Base-by-base conservation (phyloP, 2,113 vertebrate genomes). In the Turnix velox region DNA sequence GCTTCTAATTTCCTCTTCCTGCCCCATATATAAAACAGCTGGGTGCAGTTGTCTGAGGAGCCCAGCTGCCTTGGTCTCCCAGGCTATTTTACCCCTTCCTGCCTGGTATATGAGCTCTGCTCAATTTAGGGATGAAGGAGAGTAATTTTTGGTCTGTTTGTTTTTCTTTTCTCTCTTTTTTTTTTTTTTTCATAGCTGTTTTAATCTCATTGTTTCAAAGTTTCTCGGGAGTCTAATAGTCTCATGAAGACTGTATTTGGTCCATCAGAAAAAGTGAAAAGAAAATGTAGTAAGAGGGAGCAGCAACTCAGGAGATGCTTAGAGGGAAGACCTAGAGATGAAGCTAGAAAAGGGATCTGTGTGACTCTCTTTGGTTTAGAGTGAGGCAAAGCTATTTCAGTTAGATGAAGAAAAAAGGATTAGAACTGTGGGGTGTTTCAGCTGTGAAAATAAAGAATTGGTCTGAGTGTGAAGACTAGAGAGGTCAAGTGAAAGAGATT, bases 1-100 rank as follows among this genome's bases (percentile, higher is more conserved):
- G 18, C 73, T 94, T 88, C 93, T 92, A 92, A 96, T 93, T 96
- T 94, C 96, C 90, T 86, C 73, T 96, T 96, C 95, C 92, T 96
- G 93, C 63, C 83, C 86, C 90, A 90, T 95, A 96, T 88, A 92
- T 92, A 84, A 95, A 96, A 90, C 96, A 96, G 86, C 95, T 96
- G 95, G 95, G 88, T 92, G 90, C 28, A 8, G 95, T 95, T 96
- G 88, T 86, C 76, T 93, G 80, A 95, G 88, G 95, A 87, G 73
- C 71, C 57, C 90, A 96, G 90, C 92, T 95, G 92, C 83, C 28
- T 77, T 84, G 73, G 83, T 94, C 43, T 94, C 48, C 31, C 20
- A 59, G 43, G 42, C 15, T 84, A 6, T 63, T 92, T 96, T 86
- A 88, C 72, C 61, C 76, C 45, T 95, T 96, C 92, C 86, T 96